Conservation (phyloP, 2,113 vertebrate species). For the Anoplopoma fimbria region DNA sequence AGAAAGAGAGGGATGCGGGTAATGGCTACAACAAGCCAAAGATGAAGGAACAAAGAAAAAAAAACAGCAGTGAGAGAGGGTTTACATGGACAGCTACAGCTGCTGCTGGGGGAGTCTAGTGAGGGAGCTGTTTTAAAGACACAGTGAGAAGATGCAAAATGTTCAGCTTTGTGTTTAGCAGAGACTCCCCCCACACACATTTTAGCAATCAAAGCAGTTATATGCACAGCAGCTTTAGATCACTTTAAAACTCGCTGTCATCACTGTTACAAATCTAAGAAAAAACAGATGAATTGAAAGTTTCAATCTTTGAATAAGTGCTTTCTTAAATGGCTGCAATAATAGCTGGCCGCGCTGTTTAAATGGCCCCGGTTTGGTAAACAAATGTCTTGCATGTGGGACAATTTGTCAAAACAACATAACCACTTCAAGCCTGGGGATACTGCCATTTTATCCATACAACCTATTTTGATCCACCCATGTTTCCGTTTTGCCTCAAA, state of each 20-base stretch:
- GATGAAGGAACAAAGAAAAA: conserved; percentile 56
- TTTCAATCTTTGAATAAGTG: conserved; percentile 24
- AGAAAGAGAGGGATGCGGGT: conserved; percentile 16
- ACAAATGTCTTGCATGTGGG: conserved; percentile 60
- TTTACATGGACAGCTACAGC: conserved; percentile 15
- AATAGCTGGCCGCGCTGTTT: conserved; percentile 45
- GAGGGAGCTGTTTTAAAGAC: background rate
- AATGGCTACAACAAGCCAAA: conserved; percentile 56
- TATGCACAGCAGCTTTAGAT: background rate
- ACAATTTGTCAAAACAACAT: conserved; percentile 72
- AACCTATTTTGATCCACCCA: conserved; percentile 59
- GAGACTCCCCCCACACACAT: background rate
- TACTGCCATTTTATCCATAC: conserved; percentile 65
- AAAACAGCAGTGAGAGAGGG: conserved; percentile 29
- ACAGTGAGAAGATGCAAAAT: background rate
- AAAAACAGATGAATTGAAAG: background rate
- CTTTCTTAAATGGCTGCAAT: conserved; percentile 32
- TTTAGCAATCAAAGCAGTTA: background rate
- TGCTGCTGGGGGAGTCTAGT: conserved; percentile 4
- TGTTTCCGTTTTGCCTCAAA: conserved; percentile 58
- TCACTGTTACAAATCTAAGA: background rate
- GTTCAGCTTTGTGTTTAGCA: background rate
- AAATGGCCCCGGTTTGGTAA: conserved; percentile 57
- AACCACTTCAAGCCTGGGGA: conserved; percentile 52
- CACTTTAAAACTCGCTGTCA: background rate